Evolutionary conservation across 2,113 vertebrate genomes (phyloP), one percentile per base, ranked within the genome.

Genomic region (Megaceryle torquata): DNA sequence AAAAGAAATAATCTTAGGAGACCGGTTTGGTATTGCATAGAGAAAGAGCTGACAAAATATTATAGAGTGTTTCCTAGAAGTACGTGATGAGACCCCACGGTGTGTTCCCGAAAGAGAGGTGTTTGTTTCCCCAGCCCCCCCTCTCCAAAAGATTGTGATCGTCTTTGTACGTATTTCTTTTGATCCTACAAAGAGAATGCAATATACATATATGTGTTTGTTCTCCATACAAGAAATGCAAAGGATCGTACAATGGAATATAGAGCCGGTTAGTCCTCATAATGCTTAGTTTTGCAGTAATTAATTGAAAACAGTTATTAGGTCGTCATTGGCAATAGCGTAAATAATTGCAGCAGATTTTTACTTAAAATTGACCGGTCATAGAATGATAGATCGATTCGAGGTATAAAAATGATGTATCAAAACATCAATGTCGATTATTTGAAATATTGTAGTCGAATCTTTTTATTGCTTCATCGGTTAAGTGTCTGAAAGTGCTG

Each of bases 401-500:
- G 77, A 97, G 97, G 97, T 97, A 97, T 98, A 98, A 98, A 98
- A 98, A 98, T 97, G 98, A 98, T 98, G 96, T 98, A 98, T 98
- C 98, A 98, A 98, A 98, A 98, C 97, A 98, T 98, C 98, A 98
- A 97, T 98, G 98, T 97, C 98, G 98, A 98, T 98, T 98, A 98
- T 98, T 97, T 98, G 98, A 98, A 98, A 98, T 98, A 98, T 97
- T 98, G 98, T 98, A 98, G 98, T 98, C 93, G 96, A 98, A 98
- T 96, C 97, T 98, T 98, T 98, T 98, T 98, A 98, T 98, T 98
- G 97, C 98, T 97, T 98, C 97, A 98, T 98, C 97, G 97, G 98
- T 98, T 98, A 98, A 98, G 97, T 98, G 98, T 98, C 98, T 98
- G 97, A 97, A 98, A 98, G 96, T 98, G 98, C 97, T 91, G 96